Evolutionary conservation across 2,113 vertebrate species (phyloP).

Genomic region (Eidolon helvum): DNA sequence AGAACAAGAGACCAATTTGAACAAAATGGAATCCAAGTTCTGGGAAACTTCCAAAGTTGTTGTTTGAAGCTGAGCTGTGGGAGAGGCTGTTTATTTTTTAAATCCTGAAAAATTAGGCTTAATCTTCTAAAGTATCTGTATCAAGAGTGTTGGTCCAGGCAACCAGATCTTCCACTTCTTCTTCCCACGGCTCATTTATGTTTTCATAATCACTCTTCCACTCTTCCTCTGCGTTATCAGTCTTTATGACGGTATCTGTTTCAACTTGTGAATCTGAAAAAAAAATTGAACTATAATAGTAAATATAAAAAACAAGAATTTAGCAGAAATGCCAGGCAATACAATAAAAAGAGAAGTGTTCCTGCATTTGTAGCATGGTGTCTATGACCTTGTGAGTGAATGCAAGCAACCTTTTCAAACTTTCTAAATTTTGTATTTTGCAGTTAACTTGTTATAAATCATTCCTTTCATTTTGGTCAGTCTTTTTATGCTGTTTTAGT

Average conservation of each 20-base stretch:
- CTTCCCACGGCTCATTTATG: slow-evolving; percentile 34
- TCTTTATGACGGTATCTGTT: neutral
- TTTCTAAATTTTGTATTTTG: neutral
- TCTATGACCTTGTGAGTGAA: neutral
- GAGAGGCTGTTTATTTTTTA: neutral
- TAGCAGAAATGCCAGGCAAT: neutral
- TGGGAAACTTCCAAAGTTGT: neutral
- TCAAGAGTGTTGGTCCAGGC: slow-evolving; percentile 71
- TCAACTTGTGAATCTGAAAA: neutral
- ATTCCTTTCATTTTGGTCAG: neutral
- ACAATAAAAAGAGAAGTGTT: neutral
- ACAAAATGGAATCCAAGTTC: neutral
- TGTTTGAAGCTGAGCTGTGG: neutral
- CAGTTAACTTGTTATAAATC: neutral
- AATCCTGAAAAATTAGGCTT: neutral
- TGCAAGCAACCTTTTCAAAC: neutral
- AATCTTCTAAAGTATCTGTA: slow-evolving; percentile 5
- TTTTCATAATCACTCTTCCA: neutral
- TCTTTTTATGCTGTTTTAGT: neutral
- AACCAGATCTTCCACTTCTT: slow-evolving; percentile 74
- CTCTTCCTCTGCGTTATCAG: fast-evolving
- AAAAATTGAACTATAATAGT: neutral
- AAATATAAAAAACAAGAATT: slow-evolving; percentile 9
- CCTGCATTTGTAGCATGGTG: neutral
- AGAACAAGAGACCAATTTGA: neutral